Base-by-base conservation (phyloP, 2,888 invertebrate species). In the Nemotelus pantherinus region DNA sequence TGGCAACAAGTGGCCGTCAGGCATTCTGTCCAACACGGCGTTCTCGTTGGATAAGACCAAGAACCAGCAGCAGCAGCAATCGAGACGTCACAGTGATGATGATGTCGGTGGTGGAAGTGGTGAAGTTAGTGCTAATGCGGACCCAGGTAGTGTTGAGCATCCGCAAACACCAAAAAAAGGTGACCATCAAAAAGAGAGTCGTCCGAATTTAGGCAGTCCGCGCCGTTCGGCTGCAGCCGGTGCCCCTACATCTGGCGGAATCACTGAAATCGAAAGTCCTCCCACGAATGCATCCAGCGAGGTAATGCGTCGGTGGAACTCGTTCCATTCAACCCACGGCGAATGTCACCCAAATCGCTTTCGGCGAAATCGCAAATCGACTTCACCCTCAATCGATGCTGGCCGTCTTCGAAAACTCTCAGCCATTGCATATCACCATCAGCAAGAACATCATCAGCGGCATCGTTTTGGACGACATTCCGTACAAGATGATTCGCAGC, bases 281-380 rank as follows among this genome's bases (percentile, higher is more conserved):
- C 47, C 47, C 10, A 47, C 7, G 10, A 53, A 53, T 53, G 55
- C 53, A 3, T 53, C 70, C 2, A 67, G 44, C 4, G 79, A 77
- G 25, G 60, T 76, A 3, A 80, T 78, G 67, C 53, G 68, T 72
- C 80, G 81, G 71, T 81, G 82, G 80, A 80, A 82, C 79, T 81
- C 81, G 68, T 81, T 82, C 76, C 81, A 81, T 80, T 78, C 81
- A 10, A 80, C 80, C 43, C 80, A 80, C 53, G 80, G 81, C 45
- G 81, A 82, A 81, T 81, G 80, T 64, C 81, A 81, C 79, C 81
- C 81, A 47, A 81, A 81, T 80, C 80, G 80, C 64, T 80, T 80
- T 77, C 77, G 80, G 1, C 80, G 80, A 7, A 79, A 81, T 75
- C 79, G 81, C 43, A 81, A 81, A 77, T 79, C 80, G 3, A 76